phyloP scores from a whole-genome alignment of 1,140 invertebrate species.

The Sogatella furcifera region DNA sequence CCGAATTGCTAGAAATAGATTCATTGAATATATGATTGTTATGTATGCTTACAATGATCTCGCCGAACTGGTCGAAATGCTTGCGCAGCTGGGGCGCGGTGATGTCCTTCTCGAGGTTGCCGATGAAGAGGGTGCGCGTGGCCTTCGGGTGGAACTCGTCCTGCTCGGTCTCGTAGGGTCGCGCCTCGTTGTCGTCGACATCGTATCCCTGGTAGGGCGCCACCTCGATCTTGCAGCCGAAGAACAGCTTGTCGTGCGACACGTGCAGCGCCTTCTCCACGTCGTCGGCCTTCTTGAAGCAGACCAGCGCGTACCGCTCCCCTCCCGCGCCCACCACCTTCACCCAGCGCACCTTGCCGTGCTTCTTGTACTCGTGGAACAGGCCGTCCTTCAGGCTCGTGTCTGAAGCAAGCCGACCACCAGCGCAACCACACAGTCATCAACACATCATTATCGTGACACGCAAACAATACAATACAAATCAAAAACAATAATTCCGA shows the following conservation, averaged over 20 bases:
- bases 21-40: too few species aligned
- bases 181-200: conserved; percentile 75
- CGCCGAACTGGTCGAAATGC: conserved; percentile 87
- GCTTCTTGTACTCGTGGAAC: conserved; percentile 97
- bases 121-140: conserved; percentile 74
- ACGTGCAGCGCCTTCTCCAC: conserved; percentile 90
- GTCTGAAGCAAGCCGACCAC: conserved; percentile 46
- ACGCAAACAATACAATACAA: too few species aligned
- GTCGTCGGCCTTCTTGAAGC: conserved; percentile 94
- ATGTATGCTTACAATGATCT: conserved; percentile 76
- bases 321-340: conserved; percentile 73
- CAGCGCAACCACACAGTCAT: not conserved
- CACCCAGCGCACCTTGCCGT: conserved; percentile 93
- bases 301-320: conserved; percentile 77
- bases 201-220: conserved; percentile 79
- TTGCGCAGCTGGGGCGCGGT: conserved; percentile 77
- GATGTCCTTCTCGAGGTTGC: conserved; percentile 91
- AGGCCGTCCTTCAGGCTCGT: conserved; percentile 93
- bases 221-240: conserved; percentile 90
- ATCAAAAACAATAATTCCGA: too few species aligned
- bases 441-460: too few species aligned
- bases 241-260: conserved; percentile 92
- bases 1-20: too few species aligned
- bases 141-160: conserved; percentile 94
- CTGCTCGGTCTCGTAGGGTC: conserved; percentile 87